These are phyloP conservation scores for Hartigia nigra DNA, from an alignment of 2,888 invertebrate genomes.

Conservation along the genomic window DNA sequence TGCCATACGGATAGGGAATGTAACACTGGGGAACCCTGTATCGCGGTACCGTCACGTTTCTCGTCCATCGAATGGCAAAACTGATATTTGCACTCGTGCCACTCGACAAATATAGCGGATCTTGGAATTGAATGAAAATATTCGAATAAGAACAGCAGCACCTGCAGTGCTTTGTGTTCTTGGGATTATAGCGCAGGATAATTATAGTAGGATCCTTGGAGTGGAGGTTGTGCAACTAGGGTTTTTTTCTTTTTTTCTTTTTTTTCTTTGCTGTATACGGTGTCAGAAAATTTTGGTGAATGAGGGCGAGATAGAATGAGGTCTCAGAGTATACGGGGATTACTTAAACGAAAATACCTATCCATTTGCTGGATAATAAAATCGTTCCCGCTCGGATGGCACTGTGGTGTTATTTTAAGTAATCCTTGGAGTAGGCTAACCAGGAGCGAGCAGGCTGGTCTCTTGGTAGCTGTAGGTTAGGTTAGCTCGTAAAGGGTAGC, in stretches of 20 bases:
- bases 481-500: conserved; percentile 24
- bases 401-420: conserved; percentile 58
- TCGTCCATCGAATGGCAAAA: conserved; percentile 32
- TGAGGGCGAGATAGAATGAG: background rate
- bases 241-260: background rate
- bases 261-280: background rate
- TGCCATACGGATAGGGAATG: conserved; percentile 16
- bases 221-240: conserved; percentile 2
- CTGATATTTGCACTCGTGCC: conserved; percentile 38
- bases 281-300: background rate
- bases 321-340: background rate
- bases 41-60: conserved; percentile 36
- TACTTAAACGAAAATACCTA: conserved; percentile 19
- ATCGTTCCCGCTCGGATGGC: conserved; percentile 36
- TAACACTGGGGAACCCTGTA: conserved; percentile 11
- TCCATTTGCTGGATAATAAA: conserved; percentile 22
- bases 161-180: background rate
- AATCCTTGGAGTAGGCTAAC: conserved; percentile 39
- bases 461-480: conserved; percentile 17
- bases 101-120: conserved; percentile 1
- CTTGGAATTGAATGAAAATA: conserved; percentile 8
- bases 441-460: conserved; percentile 20
- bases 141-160: background rate
- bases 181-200: background rate
- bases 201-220: conserved; percentile 12